Evolutionary conservation across 2,888 invertebrate species (phyloP), one percentile per base, ranked within the genome.

Genomic region (Andrena bucephala): DNA sequence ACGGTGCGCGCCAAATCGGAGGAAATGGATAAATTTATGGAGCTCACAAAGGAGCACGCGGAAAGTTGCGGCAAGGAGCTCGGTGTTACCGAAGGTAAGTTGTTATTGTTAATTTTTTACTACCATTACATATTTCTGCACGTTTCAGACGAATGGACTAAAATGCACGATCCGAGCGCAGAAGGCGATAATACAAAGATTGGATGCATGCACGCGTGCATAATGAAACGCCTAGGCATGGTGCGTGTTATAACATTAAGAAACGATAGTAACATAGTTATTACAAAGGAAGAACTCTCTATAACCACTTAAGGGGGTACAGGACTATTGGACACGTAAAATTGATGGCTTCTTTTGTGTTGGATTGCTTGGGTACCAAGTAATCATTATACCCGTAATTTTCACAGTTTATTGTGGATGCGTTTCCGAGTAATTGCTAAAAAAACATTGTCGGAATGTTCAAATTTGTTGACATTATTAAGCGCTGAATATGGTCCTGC

Each of bases 161-260:
- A 31, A 2, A 2, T 42, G 1, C 27, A 2, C 27, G 27, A 27
- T 27, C 27, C 27, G 27, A 27, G 1, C 1, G 27, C 1, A 5
- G 20, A 42, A 0, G 31, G 7, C 0, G 83, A 82, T 0, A 33
- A 69, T 0, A 48, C 0, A 5, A 20, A 2, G 0, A 70, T 16
- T 1, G 57, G 54, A 10, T 83, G 83, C 33, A 0, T 73, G 48
- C 27, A 69, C 0, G 57, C 65, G 0, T 83, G 83, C 24, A 0
- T 83, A 2, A n/a, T 83, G 72, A 66, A 67, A 13, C 20, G 20
- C 1, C 6, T 36, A 1, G 29, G 8, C 0, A 0, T 27, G 2
- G 83, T 83, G 20, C 72, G 83, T 71, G 20, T 52, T 52, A 20
- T 20, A 52, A 52, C 2, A 20, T 42, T 42, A 54, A 2, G 8